A percentile compares a stretch with the other conserved stretches of the same genome.
Evolutionary conservation across 2,113 vertebrate genomes (phyloP).

Genomic region (Passer domesticus): DNA sequence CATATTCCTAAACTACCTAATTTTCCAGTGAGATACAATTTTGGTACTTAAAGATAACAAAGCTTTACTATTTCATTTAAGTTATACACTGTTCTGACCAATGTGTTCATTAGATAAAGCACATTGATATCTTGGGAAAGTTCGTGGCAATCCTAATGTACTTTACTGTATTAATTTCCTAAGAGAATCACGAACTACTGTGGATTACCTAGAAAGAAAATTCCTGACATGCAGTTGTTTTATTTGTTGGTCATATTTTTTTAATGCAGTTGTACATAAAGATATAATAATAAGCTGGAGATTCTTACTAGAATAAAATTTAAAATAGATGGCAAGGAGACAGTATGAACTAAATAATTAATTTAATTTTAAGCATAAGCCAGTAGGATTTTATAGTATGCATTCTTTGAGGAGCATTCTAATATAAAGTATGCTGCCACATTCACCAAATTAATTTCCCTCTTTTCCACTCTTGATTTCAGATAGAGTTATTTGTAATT

Average conservation of each 20-base stretch:
- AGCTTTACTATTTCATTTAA: background rate
- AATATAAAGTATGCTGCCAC: background rate
- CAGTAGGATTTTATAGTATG: background rate
- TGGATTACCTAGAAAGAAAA: background rate
- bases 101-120: background rate
- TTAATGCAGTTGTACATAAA: background rate
- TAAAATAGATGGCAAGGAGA: background rate
- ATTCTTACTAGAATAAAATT: background rate
- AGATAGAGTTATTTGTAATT: background rate
- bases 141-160: fast-evolving
- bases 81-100: background rate
- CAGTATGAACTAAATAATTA: background rate
- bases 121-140: background rate
- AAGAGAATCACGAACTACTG: background rate
- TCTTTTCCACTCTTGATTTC: background rate
- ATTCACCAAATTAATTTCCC: background rate
- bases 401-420: background rate
- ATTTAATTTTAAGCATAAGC: background rate
- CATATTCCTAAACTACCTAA: background rate
- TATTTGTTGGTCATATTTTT: background rate
- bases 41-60: background rate
- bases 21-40: background rate
- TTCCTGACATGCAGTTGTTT: background rate
- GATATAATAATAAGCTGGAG: fast-evolving
- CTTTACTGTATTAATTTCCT: background rate